A percentile compares a stretch with the other conserved stretches of the same genome.
Evolutionary conservation across 2,888 invertebrate genomes (phyloP).

Genomic region (Incurvaria masculella): DNA sequence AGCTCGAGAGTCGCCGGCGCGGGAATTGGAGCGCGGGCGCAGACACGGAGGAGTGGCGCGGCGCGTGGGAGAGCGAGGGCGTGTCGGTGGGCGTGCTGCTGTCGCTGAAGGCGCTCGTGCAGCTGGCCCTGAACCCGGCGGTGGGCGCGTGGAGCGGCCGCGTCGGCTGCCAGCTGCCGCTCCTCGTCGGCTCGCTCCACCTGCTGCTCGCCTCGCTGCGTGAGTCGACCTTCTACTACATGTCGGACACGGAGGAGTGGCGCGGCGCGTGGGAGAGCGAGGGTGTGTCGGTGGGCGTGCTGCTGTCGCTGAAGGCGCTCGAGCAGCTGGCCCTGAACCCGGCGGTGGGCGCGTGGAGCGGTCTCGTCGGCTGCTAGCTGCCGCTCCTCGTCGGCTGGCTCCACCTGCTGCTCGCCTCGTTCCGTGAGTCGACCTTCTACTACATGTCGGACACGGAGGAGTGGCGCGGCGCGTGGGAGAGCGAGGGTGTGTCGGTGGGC

Average conservation of each 20-base stretch:
- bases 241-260: too few relatives aligned
- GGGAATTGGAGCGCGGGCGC: not conserved
- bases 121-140: slow-evolving; percentile 31
- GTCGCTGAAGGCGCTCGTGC: slow-evolving; percentile 39
- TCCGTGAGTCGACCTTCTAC: too few relatives aligned
- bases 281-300: slow-evolving; percentile 30
- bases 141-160: slow-evolving; percentile 32
- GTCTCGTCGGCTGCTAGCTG: slow-evolving; percentile 27
- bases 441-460: too few relatives aligned
- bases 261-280: slow-evolving; percentile 22
- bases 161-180: slow-evolving; percentile 29
- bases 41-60: too few relatives aligned
- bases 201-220: slow-evolving; percentile 34
- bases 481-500: slow-evolving; percentile 29
- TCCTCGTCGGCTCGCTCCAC: slow-evolving; percentile 24
- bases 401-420: slow-evolving; percentile 31
- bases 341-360: slow-evolving; percentile 31
- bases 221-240: too few relatives aligned
- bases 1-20: slow-evolving; percentile 26
- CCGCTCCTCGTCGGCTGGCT: slow-evolving; percentile 26
- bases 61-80: slow-evolving; percentile 22
- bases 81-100: slow-evolving; percentile 35
- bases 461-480: too few relatives aligned
- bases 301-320: slow-evolving; percentile 40
- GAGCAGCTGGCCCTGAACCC: slow-evolving; percentile 35